Conservation (phyloP, 2,113 vertebrate species). For the Murina feae region DNA sequence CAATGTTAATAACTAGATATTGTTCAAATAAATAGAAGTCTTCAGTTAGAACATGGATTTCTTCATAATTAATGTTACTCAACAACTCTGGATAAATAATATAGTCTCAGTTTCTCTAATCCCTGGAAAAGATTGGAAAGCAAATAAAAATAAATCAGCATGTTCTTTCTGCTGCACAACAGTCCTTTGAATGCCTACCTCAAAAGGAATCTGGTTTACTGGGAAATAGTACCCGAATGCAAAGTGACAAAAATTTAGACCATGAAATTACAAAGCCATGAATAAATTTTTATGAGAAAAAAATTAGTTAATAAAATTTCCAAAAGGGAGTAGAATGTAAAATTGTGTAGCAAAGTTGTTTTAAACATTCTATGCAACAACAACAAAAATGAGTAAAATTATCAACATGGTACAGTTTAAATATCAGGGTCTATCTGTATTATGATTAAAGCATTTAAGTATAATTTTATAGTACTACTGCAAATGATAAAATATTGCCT, state of each 20-base stretch:
- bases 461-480: not conserved
- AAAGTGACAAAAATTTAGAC: not conserved
- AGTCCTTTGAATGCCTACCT: not conserved
- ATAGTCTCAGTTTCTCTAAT: conserved; percentile 45
- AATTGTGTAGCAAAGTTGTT: not conserved
- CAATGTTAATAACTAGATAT: not conserved
- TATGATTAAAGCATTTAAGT: not conserved
- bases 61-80: conserved; percentile 3
- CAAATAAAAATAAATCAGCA: not conserved
- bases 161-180: not conserved
- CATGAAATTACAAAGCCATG: not conserved
- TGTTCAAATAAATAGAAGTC: conserved; percentile 2
- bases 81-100: not conserved
- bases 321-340: not conserved
- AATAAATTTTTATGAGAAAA: conserved; percentile 1
- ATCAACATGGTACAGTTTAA: not conserved
- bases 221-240: conserved; percentile 4
- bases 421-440: not conserved
- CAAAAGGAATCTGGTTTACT: not conserved
- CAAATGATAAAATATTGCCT: not conserved
- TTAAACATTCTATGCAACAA: not conserved
- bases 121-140: not conserved
- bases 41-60: not conserved
- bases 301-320: not conserved
- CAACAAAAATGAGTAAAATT: not conserved